Percentiles rank a stretch among this genome's conserved stretches.
Evolutionary conservation across 2,113 vertebrate genomes (phyloP).

Genomic region (Rousettus leschenaultii): DNA sequence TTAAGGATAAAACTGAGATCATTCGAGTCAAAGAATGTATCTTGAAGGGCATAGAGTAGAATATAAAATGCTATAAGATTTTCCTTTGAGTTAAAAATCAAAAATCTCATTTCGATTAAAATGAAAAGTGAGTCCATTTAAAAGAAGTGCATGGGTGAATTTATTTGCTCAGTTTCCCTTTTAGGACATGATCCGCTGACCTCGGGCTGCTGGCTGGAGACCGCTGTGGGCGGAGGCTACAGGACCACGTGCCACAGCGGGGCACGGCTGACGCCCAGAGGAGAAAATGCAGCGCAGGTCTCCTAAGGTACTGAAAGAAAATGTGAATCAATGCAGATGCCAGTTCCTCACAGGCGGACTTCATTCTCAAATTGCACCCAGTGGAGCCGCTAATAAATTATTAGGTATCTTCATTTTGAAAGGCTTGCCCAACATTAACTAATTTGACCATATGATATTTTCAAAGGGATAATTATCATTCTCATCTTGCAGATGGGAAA

Average conservation of each 20-base stretch:
- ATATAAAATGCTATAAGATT: background rate
- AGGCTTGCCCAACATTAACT: slow-evolving; percentile 64
- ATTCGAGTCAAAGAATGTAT: background rate
- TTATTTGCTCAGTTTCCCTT: background rate
- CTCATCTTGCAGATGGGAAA: slow-evolving; percentile 65
- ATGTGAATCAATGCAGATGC: background rate
- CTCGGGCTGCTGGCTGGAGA: background rate
- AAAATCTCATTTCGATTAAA: background rate
- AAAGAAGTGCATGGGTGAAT: background rate
- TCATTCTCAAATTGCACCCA: slow-evolving; percentile 54
- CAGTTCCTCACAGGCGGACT: slow-evolving; percentile 20
- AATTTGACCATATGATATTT: slow-evolving; percentile 66
- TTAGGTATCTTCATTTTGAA: slow-evolving; percentile 63
- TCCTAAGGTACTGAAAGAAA: slow-evolving; percentile 3
- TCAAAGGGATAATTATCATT: slow-evolving; percentile 73
- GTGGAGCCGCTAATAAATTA: slow-evolving; percentile 61
- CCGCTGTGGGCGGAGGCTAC: background rate
- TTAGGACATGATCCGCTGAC: background rate
- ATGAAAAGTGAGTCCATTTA: background rate
- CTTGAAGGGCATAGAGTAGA: background rate
- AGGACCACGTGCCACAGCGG: background rate
- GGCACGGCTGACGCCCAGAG: background rate
- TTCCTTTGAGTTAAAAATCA: background rate
- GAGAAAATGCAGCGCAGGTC: background rate
- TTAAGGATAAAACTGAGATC: background rate